Conservation (phyloP, 2,888 invertebrate genomes). For the Druceiella hillmani region DNA sequence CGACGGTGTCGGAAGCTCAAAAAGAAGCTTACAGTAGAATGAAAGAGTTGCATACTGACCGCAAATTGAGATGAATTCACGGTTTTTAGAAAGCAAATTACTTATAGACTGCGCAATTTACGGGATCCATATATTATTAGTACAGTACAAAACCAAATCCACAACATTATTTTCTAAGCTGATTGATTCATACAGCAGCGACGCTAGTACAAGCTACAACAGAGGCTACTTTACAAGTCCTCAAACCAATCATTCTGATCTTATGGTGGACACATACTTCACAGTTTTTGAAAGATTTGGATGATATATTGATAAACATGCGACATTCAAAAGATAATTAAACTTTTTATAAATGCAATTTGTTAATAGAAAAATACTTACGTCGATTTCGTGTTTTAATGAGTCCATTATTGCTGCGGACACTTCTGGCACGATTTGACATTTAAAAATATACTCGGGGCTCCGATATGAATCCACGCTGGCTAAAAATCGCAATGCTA, state of each 20-base stretch:
- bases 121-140: slow-evolving; percentile 8
- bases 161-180: slow-evolving; percentile 8
- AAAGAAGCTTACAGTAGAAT: slow-evolving; percentile 5
- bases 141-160: slow-evolving; percentile 10
- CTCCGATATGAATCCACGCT: slow-evolving; percentile 13
- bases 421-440: slow-evolving; percentile 12
- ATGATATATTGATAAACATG: too few relatives aligned
- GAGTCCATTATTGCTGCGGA: slow-evolving; percentile 8
- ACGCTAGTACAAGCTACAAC: slow-evolving; percentile 9
- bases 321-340: too few relatives aligned
- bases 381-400: slow-evolving; percentile 2
- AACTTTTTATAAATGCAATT: slow-evolving; percentile 1
- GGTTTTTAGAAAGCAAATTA: slow-evolving; percentile 8
- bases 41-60: slow-evolving; percentile 5
- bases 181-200: slow-evolving; percentile 3
- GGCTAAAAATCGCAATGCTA: slow-evolving; percentile 13
- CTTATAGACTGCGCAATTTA: slow-evolving; percentile 9
- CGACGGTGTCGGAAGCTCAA: slow-evolving; percentile 3
- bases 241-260: slow-evolving; percentile 6
- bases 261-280: slow-evolving; percentile 6
- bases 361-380: too few relatives aligned
- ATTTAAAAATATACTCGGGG: slow-evolving; percentile 10
- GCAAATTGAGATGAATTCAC: slow-evolving; percentile 9
- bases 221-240: slow-evolving; percentile 9
- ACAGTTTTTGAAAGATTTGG: slow-evolving; percentile 7